These are phyloP conservation scores for Verasper variegatus DNA, from an alignment of 2,113 vertebrate species.

Conservation along the genomic window DNA sequence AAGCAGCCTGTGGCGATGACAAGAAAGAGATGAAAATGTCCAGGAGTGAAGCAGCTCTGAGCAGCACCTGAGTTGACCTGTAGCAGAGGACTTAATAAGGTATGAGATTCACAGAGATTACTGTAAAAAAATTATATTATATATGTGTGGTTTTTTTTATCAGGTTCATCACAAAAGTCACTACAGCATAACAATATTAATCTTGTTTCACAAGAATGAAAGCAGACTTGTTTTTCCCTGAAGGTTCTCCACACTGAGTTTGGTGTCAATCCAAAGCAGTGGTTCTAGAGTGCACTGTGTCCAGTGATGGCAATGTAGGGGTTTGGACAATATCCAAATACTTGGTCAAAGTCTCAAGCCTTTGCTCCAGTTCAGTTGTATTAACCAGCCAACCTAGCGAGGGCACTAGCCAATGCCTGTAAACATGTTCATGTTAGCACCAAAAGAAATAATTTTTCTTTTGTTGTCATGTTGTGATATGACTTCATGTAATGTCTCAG, in stretches of 20 bases:
- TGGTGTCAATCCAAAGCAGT: neutral
- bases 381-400: too few species aligned
- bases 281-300: neutral
- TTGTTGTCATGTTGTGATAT: too few species aligned
- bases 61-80: neutral
- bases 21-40: neutral
- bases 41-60: neutral
- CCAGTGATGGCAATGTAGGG: too few species aligned
- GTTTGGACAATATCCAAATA: neutral
- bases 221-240: neutral
- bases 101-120: conserved; percentile 7
- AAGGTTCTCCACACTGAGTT: neutral
- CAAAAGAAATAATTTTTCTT: too few species aligned
- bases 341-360: neutral
- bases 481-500: neutral
- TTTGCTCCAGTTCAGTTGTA: neutral
- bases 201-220: too few species aligned
- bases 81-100: conserved; percentile 4
- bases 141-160: too few species aligned
- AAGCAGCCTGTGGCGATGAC: neutral
- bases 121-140: too few species aligned
- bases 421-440: too few species aligned
- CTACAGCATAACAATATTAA: too few species aligned
- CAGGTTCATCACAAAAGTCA: too few species aligned
- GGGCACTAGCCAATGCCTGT: too few species aligned